These are phyloP conservation scores for Pasiphila rectangulata DNA, from an alignment of 2,888 invertebrate species.

Conservation along the genomic window DNA sequence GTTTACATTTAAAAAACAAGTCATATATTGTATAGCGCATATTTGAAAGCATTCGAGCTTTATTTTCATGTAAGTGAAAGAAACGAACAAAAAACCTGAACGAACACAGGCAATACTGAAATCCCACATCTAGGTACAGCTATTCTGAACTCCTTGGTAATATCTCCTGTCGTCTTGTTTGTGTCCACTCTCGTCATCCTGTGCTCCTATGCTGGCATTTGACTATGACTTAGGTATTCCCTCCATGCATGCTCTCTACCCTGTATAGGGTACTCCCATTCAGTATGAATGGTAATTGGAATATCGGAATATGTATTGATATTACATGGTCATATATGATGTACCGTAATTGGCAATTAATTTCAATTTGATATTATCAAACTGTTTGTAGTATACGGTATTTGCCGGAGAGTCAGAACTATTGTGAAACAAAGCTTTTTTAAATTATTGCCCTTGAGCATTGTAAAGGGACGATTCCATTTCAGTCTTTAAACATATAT, in stretches of 20 bases:
- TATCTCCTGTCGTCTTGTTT: constrained; percentile 62
- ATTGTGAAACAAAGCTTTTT: too few relatives aligned
- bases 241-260: constrained; percentile 37
- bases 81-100: too few relatives aligned
- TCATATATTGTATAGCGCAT: too few relatives aligned
- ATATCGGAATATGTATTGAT: constrained; percentile 1
- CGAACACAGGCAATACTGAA: too few relatives aligned
- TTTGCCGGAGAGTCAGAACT: not conserved
- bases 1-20: not conserved
- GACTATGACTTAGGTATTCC: constrained; percentile 63
- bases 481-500: too few relatives aligned
- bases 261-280: constrained; percentile 33
- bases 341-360: constrained; percentile 12
- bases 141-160: constrained; percentile 4
- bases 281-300: constrained; percentile 28
- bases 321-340: not conserved
- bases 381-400: not conserved
- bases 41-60: too few relatives aligned
- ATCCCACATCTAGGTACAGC: too few relatives aligned
- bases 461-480: too few relatives aligned
- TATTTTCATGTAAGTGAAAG: too few relatives aligned
- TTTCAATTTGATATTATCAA: not conserved
- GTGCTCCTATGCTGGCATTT: constrained; percentile 53
- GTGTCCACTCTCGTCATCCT: constrained; percentile 61
- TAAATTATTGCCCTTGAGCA: too few relatives aligned